A percentile compares a stretch with the other conserved stretches of the same genome.
These are phyloP conservation scores for Anguilla megastoma DNA, from an alignment of 2,797 vertebrate species.

Conservation along the genomic window DNA sequence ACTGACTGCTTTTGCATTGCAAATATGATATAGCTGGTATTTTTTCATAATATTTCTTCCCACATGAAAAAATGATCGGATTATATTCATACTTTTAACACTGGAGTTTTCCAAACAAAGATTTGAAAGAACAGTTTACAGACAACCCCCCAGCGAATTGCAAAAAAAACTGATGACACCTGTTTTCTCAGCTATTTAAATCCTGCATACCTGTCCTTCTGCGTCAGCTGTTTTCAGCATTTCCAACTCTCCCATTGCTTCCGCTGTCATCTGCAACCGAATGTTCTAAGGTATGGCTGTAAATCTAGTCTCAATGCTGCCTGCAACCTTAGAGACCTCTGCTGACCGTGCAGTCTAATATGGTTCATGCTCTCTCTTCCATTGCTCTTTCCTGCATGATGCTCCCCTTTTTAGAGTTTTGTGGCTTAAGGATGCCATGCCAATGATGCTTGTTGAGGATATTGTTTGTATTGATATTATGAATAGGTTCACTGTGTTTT, in stretches of 20 bases:
- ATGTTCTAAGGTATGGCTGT: neutral
- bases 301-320: neutral
- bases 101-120: neutral
- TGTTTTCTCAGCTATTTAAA: neutral
- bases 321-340: neutral
- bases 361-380: neutral
- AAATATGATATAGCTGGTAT: neutral
- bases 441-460: neutral
- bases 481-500: neutral
- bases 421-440: neutral
- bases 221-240: neutral
- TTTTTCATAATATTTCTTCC: neutral
- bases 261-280: neutral
- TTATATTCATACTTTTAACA: neutral
- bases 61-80: neutral
- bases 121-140: neutral
- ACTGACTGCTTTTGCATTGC: neutral
- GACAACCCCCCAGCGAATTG: neutral
- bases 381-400: neutral
- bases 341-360: neutral
- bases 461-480: neutral
- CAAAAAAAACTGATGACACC: neutral
- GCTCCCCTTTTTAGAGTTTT: neutral
- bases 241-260: neutral
- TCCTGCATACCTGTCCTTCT: neutral